Conservation (phyloP, 2,113 vertebrate species). For the Albula glossodonta region DNA sequence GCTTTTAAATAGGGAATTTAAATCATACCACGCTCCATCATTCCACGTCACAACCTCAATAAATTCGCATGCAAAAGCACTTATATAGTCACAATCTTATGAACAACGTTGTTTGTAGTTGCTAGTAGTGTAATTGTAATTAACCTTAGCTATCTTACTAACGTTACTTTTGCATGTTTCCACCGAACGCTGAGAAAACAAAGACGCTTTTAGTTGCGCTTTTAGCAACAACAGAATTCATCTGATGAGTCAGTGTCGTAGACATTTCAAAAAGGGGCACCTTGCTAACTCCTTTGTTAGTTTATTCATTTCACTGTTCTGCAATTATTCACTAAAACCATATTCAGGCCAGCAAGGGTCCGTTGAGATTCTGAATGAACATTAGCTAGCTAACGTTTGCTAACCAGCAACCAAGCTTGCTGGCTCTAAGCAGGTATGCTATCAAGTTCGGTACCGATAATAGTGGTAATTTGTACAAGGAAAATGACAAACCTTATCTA, state of each 20-base stretch:
- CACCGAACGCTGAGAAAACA: too few species aligned
- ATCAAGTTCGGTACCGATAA: neutral
- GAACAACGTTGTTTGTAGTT: too few species aligned
- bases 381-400: neutral
- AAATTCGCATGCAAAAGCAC: too few species aligned
- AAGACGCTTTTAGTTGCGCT: too few species aligned
- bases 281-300: neutral
- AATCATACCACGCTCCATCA: too few species aligned
- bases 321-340: neutral
- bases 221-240: too few species aligned
- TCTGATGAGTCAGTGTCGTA: neutral
- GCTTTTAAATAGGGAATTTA: too few species aligned
- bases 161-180: too few species aligned
- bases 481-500: neutral
- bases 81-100: too few species aligned
- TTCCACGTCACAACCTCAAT: too few species aligned
- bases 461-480: neutral
- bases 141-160: too few species aligned
- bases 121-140: too few species aligned
- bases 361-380: neutral
- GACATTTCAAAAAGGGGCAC: neutral
- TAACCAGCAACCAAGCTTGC: neutral
- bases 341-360: neutral
- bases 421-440: neutral
- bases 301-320: neutral